A percentile compares a stretch with the other conserved stretches of the same genome.
Conservation (phyloP, 2,113 vertebrate species). For the Lonchura striata region DNA sequence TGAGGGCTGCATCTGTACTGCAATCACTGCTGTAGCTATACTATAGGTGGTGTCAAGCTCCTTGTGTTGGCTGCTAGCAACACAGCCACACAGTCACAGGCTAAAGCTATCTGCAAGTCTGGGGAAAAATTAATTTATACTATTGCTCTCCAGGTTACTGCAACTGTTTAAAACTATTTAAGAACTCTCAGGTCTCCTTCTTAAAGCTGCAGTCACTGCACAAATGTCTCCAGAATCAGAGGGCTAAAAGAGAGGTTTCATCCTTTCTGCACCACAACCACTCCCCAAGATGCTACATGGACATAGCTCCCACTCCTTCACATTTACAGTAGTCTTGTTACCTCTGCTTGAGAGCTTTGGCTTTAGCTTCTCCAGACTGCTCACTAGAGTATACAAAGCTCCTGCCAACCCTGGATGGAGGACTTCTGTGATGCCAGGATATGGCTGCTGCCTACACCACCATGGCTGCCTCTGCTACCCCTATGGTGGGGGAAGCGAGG, state of each 20-base stretch:
- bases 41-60: neutral
- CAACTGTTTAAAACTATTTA: neutral
- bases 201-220: neutral
- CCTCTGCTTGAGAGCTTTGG: neutral
- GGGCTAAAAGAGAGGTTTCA: neutral
- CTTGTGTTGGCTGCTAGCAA: neutral
- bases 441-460: neutral
- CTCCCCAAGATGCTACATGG: rapidly evolving
- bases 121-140: neutral
- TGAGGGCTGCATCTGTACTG: neutral
- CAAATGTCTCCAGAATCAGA: neutral
- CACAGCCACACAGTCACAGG: neutral
- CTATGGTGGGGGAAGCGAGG: neutral
- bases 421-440: neutral
- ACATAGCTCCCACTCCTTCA: neutral
- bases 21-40: neutral
- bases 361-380: neutral
- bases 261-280: neutral
- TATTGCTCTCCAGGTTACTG: neutral
- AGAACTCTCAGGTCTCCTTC: neutral
- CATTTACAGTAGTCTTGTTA: neutral
- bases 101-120: neutral
- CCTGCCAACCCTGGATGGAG: neutral
- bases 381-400: neutral
- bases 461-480: neutral